Evolutionary conservation across 2,113 vertebrate genomes (phyloP).

Genomic region (Orycteropus afer): DNA sequence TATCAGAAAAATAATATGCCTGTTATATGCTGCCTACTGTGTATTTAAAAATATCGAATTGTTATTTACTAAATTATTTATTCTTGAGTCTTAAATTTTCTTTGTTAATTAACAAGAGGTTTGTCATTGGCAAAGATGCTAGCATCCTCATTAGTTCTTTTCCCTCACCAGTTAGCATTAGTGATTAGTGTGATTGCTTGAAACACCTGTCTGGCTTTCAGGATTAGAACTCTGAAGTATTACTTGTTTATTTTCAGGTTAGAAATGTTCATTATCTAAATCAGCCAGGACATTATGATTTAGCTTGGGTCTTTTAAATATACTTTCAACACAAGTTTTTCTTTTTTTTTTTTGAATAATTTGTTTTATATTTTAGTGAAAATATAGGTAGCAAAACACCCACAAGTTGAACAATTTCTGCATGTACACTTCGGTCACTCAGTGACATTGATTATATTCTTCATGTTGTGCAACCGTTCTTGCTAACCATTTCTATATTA

Average conservation of each 20-base stretch:
- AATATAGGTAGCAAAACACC: too few relatives aligned
- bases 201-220: neutral
- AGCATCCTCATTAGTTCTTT: neutral
- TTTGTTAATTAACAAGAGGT: neutral
- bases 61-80: neutral
- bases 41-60: slow-evolving; percentile 10
- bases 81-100: neutral
- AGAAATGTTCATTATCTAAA: neutral
- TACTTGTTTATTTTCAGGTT: slow-evolving; percentile 1
- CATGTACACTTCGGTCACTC: too few relatives aligned
- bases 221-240: neutral
- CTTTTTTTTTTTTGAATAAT: too few relatives aligned
- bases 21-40: neutral
- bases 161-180: neutral
- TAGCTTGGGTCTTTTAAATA: neutral
- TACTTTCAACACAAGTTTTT: neutral
- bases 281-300: neutral
- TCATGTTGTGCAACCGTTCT: too few relatives aligned
- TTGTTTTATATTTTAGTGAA: too few relatives aligned
- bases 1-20: neutral
- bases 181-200: neutral
- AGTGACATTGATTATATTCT: too few relatives aligned
- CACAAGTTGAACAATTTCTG: too few relatives aligned
- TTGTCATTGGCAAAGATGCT: neutral
- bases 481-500: too few relatives aligned